A percentile compares a stretch with the other conserved stretches of the same genome.
phyloP scores from a whole-genome alignment of 2,113 vertebrate species.

The Petrocephalus microphthalmus region DNA sequence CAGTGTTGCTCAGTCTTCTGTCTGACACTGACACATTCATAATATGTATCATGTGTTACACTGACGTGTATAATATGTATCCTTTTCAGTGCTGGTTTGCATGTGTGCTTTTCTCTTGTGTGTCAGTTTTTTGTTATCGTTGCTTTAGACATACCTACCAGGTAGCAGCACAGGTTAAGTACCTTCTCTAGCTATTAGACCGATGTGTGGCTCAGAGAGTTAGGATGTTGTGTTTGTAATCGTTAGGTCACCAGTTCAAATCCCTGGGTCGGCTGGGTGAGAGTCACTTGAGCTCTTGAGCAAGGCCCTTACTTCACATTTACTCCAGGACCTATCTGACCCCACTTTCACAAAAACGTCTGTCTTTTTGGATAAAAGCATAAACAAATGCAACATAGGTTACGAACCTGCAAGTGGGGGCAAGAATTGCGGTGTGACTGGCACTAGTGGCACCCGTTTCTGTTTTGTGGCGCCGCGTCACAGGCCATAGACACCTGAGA shows the following conservation, averaged over 20 bases:
- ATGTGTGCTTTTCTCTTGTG: background rate
- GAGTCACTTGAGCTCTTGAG: background rate
- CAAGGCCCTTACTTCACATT: background rate
- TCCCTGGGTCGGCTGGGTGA: background rate
- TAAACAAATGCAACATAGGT: background rate
- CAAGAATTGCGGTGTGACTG: background rate
- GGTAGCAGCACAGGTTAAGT: background rate
- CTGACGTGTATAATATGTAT: background rate
- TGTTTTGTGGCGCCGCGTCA: too few species aligned
- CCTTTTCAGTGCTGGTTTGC: background rate
- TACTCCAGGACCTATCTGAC: background rate
- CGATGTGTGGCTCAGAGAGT: background rate
- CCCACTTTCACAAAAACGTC: background rate
- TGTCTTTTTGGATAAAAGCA: background rate
- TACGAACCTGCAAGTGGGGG: background rate
- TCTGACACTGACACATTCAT: background rate
- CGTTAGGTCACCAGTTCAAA: background rate
- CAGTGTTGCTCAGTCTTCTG: background rate
- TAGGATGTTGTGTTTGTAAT: background rate
- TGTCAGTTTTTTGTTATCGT: background rate
- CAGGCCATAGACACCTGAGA: background rate
- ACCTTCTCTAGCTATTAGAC: background rate
- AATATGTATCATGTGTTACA: background rate
- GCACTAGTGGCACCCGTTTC: background rate
- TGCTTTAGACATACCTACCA: background rate